phyloP scores from a whole-genome alignment of 2,888 invertebrate genomes.

The Polydrusus pterygomalis region DNA sequence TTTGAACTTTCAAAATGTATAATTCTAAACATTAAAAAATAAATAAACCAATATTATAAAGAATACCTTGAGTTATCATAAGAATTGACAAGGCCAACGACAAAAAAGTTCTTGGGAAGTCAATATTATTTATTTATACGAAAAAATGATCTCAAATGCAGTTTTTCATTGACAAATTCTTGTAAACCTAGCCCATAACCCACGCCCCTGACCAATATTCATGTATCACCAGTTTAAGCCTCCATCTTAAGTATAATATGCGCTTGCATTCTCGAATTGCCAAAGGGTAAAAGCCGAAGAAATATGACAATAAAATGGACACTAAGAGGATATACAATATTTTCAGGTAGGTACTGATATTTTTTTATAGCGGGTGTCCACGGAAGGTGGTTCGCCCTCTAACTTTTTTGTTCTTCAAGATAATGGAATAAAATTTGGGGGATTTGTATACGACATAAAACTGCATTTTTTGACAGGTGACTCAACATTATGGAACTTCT shows the following conservation, averaged over 20 bases:
- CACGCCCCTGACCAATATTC: conserved; percentile 47
- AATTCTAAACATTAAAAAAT: background rate
- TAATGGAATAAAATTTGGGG: no score
- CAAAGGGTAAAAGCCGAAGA: conserved; percentile 30
- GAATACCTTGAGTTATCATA: conserved; percentile 9
- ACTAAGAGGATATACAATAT: conserved; percentile 25
- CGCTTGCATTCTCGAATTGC: conserved; percentile 24
- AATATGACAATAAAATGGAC: conserved; percentile 1
- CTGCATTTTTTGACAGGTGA: no score
- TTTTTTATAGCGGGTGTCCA: no score
- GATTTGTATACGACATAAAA: no score
- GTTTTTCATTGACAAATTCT: conserved; percentile 38
- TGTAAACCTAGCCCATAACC: conserved; percentile 33
- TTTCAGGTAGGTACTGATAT: no score
- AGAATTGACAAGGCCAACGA: background rate
- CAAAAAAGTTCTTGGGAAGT: background rate
- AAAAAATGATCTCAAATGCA: conserved; percentile 24
- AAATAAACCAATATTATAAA: background rate
- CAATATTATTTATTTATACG: conserved; percentile 2
- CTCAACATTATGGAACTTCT: no score
- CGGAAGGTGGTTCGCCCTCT: no score
- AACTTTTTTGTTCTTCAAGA: no score
- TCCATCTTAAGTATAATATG: background rate
- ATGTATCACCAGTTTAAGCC: conserved; percentile 22
- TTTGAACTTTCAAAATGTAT: no score